phyloP scores from a whole-genome alignment of 2,113 vertebrate species.

The Acanthochromis polyacanthus region DNA sequence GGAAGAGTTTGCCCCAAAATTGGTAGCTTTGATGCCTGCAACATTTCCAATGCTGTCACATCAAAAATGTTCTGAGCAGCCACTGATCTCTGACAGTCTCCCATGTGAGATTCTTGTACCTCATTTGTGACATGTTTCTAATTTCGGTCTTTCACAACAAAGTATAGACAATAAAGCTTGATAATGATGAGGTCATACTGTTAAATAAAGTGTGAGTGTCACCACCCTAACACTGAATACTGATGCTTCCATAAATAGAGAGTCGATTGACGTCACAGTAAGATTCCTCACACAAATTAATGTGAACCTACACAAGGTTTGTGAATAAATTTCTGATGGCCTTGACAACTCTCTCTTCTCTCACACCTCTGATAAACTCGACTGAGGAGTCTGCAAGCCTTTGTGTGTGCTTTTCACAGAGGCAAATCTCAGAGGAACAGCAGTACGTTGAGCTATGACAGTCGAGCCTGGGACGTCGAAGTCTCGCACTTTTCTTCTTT shows the following conservation, averaged over 20 bases:
- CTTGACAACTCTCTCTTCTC: constrained; percentile 69
- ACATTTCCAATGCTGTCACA: constrained; percentile 75
- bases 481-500: constrained; percentile 65
- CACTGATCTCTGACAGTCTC: constrained; percentile 63
- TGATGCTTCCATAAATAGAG: constrained; percentile 71
- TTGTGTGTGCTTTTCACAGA: constrained; percentile 71
- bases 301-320: constrained; percentile 61
- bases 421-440: constrained; percentile 74
- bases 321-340: constrained; percentile 64
- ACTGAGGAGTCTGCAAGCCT: constrained; percentile 63
- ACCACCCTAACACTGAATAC: constrained; percentile 54
- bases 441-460: constrained; percentile 63
- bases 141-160: constrained; percentile 64
- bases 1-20: constrained; percentile 57
- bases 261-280: constrained; percentile 62
- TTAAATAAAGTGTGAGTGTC: constrained; percentile 54
- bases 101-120: constrained; percentile 58
- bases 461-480: constrained; percentile 58
- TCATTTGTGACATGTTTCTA: constrained; percentile 67
- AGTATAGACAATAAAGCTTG: constrained; percentile 28
- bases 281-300: constrained; percentile 55
- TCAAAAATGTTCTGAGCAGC: constrained; percentile 74
- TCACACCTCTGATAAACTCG: constrained; percentile 71
- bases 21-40: constrained; percentile 65
- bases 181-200: constrained; percentile 61